These are phyloP conservation scores for Poeciliopsis retropinna DNA, from an alignment of 2,113 vertebrate genomes.

Conservation along the genomic window DNA sequence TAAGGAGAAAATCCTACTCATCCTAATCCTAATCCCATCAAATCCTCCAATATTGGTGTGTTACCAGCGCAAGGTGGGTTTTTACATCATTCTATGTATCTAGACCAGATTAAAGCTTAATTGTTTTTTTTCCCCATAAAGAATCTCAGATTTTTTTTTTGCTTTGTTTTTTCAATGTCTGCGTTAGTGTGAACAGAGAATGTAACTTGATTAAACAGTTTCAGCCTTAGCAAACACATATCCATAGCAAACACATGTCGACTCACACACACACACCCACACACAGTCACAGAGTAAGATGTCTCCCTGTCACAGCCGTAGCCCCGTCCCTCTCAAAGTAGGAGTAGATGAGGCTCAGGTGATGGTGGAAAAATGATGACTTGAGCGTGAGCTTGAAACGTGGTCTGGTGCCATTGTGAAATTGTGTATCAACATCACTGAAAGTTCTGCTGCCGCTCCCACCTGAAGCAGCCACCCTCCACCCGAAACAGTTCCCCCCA, in stretches of 20 bases:
- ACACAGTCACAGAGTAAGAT: constrained; percentile 28
- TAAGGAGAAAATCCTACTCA: too few species aligned
- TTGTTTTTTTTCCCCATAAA: too few species aligned
- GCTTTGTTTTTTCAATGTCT: not conserved
- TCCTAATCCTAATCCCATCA: too few species aligned
- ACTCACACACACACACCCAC: not conserved
- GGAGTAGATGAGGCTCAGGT: constrained; percentile 10
- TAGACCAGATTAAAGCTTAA: too few species aligned
- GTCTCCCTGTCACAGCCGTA: constrained; percentile 53
- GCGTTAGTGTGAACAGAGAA: not conserved
- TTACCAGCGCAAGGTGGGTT: not conserved
- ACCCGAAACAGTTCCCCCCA: constrained; percentile 3
- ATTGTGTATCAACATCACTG: constrained; percentile 62
- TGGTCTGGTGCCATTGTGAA: constrained; percentile 76
- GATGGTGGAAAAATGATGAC: constrained; percentile 42
- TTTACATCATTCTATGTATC: too few species aligned
- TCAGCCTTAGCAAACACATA: constrained; percentile 28
- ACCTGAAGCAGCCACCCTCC: not conserved
- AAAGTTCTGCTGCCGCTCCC: constrained; percentile 37
- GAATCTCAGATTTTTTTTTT: not conserved
- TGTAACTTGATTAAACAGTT: not conserved
- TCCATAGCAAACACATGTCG: not conserved
- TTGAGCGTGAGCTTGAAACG: constrained; percentile 47
- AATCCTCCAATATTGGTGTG: not conserved
- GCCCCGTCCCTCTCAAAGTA: constrained; percentile 34